phyloP scores from a whole-genome alignment of 2,888 invertebrate genomes.

The Cosmia pyralina region DNA sequence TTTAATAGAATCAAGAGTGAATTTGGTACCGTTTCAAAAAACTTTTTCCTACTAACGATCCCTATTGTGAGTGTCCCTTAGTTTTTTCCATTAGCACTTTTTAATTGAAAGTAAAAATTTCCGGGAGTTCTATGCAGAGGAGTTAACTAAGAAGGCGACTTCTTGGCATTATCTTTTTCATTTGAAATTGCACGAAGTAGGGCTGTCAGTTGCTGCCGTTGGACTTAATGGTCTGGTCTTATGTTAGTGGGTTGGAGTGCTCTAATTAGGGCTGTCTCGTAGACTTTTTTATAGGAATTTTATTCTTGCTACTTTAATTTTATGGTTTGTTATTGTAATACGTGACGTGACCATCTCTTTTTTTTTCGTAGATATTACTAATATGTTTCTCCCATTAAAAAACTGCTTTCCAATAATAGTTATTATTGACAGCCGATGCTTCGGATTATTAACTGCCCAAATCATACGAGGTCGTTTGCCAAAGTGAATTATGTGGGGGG shows the following conservation, averaged over 20 bases:
- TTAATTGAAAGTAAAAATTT: slow-evolving; percentile 75
- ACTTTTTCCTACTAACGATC: slow-evolving; percentile 76
- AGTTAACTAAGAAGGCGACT: slow-evolving; percentile 66
- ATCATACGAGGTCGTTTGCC: neutral
- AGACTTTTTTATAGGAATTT: neutral
- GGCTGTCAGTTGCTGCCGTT: slow-evolving; percentile 37
- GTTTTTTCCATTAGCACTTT: slow-evolving; percentile 77
- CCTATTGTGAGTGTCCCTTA: slow-evolving; percentile 75
- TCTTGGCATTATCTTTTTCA: slow-evolving; percentile 61
- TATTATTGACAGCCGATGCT: neutral
- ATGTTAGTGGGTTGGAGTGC: slow-evolving; percentile 10
- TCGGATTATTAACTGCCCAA: neutral
- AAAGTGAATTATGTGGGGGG: neutral
- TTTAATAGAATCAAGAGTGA: slow-evolving; percentile 79
- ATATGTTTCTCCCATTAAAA: neutral
- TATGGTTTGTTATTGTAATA: neutral
- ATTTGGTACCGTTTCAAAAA: slow-evolving; percentile 79
- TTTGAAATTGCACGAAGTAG: slow-evolving; percentile 57
- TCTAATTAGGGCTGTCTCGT: slow-evolving; percentile 33
- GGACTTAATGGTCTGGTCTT: slow-evolving; percentile 35
- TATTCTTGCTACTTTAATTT: neutral
- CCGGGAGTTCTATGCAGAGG: slow-evolving; percentile 63
- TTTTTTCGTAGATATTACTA: no score
- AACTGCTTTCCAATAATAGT: neutral
- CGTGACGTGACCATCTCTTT: neutral